A percentile compares a stretch with the other conserved stretches of the same genome.
phyloP scores from a whole-genome alignment of 1,140 invertebrate genomes.

The Hermetia illucens region DNA sequence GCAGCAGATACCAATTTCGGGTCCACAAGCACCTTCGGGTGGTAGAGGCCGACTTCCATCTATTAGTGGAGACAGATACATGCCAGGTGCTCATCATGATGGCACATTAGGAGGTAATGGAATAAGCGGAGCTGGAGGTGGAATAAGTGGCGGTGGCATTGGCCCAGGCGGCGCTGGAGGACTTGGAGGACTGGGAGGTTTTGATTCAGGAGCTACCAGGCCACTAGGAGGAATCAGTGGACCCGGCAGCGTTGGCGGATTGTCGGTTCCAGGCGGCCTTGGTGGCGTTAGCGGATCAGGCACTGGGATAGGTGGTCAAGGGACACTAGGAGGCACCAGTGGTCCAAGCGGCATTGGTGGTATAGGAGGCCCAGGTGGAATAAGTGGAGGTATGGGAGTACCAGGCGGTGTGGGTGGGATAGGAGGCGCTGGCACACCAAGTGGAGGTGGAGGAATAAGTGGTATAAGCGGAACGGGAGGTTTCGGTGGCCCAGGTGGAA shows the following conservation, averaged over 20 bases:
- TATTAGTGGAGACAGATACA: too few relatives aligned
- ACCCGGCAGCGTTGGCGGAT: slow-evolving; percentile 7
- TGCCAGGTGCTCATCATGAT: too few relatives aligned
- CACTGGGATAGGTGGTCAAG: slow-evolving; percentile 6
- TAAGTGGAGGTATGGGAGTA: slow-evolving; percentile 6
- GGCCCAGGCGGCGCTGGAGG: slow-evolving; percentile 8
- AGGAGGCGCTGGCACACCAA: slow-evolving; percentile 7
- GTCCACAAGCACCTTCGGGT: too few relatives aligned
- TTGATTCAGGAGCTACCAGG: slow-evolving; percentile 7
- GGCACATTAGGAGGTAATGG: too few relatives aligned
- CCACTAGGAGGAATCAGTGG: not conserved
- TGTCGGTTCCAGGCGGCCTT: slow-evolving; percentile 3
- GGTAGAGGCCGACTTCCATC: too few relatives aligned
- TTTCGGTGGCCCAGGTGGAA: slow-evolving; percentile 5
- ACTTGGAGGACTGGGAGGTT: slow-evolving; percentile 5
- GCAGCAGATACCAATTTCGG: too few relatives aligned
- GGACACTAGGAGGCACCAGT: slow-evolving; percentile 8
- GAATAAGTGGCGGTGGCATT: slow-evolving; percentile 6
- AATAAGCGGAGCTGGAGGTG: slow-evolving; percentile 4
- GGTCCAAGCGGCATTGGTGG: slow-evolving; percentile 6
- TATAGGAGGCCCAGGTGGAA: slow-evolving; percentile 8
- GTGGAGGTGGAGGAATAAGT: not conserved
- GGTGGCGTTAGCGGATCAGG: slow-evolving; percentile 9
- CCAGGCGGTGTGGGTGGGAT: slow-evolving; percentile 4
- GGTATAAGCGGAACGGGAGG: slow-evolving; percentile 1